A percentile compares a stretch with the other conserved stretches of the same genome.
Conservation (phyloP, 2,113 vertebrate species). For the Lates calcarifer region DNA sequence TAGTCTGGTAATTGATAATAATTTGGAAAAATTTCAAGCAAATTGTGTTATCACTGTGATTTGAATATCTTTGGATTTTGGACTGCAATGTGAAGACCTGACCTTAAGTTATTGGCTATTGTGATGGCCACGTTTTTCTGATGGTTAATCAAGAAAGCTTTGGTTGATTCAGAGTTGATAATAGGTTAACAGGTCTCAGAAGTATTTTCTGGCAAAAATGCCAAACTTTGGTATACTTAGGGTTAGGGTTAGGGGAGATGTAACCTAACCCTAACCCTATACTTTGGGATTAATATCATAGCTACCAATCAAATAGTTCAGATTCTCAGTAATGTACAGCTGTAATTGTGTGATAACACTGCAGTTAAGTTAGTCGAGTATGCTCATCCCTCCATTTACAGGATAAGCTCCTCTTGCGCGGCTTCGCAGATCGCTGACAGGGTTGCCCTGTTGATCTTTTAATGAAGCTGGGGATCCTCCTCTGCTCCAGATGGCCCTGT, state of each 20-base stretch:
- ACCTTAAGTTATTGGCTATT: neutral
- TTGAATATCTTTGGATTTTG: neutral
- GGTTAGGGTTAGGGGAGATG: no score
- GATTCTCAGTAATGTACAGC: neutral
- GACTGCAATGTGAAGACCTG: neutral
- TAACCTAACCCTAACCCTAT: no score
- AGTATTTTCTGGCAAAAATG: neutral
- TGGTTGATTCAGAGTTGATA: neutral
- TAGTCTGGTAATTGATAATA: neutral
- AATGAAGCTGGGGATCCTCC: constrained; percentile 70
- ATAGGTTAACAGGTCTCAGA: neutral
- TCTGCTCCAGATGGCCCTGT: constrained; percentile 74
- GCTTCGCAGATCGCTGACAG: constrained; percentile 52
- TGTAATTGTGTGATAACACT: constrained; percentile 30
- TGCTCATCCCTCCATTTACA: constrained; percentile 66
- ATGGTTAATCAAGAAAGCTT: neutral
- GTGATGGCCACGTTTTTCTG: neutral
- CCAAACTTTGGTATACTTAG: neutral
- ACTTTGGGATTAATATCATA: neutral
- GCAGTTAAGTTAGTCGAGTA: constrained; percentile 29
- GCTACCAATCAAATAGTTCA: neutral
- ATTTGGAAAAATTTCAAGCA: neutral
- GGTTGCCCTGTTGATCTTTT: constrained; percentile 71
- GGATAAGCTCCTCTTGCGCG: constrained; percentile 65
- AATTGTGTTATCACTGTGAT: neutral